Base-by-base conservation (phyloP, 2,888 invertebrate genomes). In the Eudemis profundana region DNA sequence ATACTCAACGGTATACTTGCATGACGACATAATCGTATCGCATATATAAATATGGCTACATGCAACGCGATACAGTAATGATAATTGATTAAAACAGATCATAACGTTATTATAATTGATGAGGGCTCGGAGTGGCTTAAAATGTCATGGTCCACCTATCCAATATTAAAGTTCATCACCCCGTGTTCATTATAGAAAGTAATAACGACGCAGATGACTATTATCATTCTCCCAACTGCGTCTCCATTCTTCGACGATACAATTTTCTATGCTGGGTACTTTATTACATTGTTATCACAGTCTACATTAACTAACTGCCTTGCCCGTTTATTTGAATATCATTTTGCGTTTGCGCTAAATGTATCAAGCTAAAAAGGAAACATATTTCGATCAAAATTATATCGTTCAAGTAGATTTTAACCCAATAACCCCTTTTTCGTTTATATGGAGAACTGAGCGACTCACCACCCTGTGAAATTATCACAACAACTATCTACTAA, bases 111-210 rank as follows among this genome's bases (percentile, higher is more conserved):
- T 83, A 83, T 83, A 85, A 84, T 85, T 79, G 81, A 84, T 82
- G 82, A 82, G 77, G 78, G 79, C 78, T 79, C 78, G 76, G 75
- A 78, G 78, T 77, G 74, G 81, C 79, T 83, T 79, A 76, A 89
- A 87, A 90, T 90, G 89, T 89, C 89, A 89, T 70, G 84, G 86
- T 82, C 81, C 77, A 73, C 78, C 78, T 74, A 81, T 82, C 75
- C 81, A 82, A 84, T 84, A 86, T 76, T 56, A 89, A 89, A 88
- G 89, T 90, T 89, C 89, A 90, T 90, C 88, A 89, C 83, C 84
- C 82, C 78, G 78, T 82, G 84, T 85, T 89, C 86, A 90, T 89
- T 89, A 89, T 84, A 84, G 82, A 78, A 81, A 77, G 82, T 85
- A 86, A 87, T 88, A 87, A 86, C 82, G 83, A 84, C 76, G 78